Percentiles rank a stretch among this genome's conserved stretches.
phyloP scores from a whole-genome alignment of 2,888 invertebrate genomes.

The Axea sp. region DNA sequence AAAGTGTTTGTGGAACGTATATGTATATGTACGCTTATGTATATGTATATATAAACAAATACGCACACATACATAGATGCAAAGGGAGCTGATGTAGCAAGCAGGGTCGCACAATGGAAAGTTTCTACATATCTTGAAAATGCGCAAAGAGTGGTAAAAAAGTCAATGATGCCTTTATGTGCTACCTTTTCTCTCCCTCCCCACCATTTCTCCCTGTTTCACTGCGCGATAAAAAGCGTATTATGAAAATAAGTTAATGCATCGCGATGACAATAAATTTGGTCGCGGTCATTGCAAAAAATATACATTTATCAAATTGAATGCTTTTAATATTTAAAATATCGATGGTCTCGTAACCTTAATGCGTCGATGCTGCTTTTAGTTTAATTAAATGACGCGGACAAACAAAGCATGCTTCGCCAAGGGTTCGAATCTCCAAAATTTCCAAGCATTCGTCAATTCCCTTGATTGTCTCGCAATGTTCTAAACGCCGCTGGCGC shows the following conservation, averaged over 20 bases:
- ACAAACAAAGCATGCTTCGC: conserved; percentile 35
- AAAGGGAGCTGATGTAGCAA: conserved; percentile 42
- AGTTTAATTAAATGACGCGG: conserved; percentile 39
- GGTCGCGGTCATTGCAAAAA: conserved; percentile 15
- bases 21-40: neutral
- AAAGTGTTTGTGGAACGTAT: conserved; percentile 54
- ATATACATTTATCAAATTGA: conserved; percentile 15
- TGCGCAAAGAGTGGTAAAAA: conserved; percentile 50
- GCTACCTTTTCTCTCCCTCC: conserved; percentile 24
- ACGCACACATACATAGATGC: no score
- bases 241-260: conserved; percentile 46
- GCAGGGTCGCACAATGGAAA: conserved; percentile 50
- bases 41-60: neutral
- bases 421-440: no score
- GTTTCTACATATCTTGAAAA: conserved; percentile 57
- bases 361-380: conserved; percentile 34
- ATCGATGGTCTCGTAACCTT: conserved; percentile 5
- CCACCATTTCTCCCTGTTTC: neutral
- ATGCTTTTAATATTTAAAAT: conserved; percentile 27
- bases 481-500: conserved; percentile 26
- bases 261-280: conserved; percentile 28
- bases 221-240: conserved; percentile 20
- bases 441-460: conserved; percentile 42
- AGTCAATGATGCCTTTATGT: conserved; percentile 49
- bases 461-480: conserved; percentile 54